These are phyloP conservation scores for Montipora capricornis DNA, from an alignment of 64 coral and sea anemone species.

Conservation along the genomic window DNA sequence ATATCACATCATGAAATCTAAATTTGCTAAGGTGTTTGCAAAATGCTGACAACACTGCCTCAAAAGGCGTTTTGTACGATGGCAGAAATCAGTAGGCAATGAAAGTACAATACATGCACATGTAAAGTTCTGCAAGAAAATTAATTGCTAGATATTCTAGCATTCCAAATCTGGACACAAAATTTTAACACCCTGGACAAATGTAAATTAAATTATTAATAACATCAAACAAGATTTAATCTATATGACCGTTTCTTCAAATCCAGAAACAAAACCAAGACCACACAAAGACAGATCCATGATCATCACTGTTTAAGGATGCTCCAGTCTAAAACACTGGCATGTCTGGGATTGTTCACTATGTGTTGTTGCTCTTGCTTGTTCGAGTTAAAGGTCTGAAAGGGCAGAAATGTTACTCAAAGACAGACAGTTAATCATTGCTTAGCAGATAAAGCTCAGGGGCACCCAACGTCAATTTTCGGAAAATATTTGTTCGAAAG, in stretches of 20 bases:
- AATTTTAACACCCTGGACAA: not conserved
- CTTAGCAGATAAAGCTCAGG: too few relatives aligned
- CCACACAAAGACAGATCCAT: not conserved
- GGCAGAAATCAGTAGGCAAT: not conserved
- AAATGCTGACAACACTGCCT: not conserved
- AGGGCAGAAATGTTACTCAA: not conserved
- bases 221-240: conserved; percentile 1
- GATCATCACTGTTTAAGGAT: not conserved
- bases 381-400: conserved; percentile 71
- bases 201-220: not conserved
- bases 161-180: not conserved
- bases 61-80: not conserved
- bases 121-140: not conserved
- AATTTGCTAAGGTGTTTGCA: not conserved
- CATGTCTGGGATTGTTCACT: not conserved
- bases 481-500: too few relatives aligned
- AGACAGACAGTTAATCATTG: too few relatives aligned
- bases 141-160: not conserved
- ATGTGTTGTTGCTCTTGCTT: conserved; percentile 46
- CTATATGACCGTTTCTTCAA: not conserved
- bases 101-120: not conserved
- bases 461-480: too few relatives aligned
- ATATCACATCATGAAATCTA: not conserved
- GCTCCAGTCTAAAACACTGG: not conserved
- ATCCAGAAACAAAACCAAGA: not conserved